Evolutionary conservation across 2,113 vertebrate genomes (phyloP), one percentile per base, ranked within the genome.

Genomic region (Chionodraco myersi): DNA sequence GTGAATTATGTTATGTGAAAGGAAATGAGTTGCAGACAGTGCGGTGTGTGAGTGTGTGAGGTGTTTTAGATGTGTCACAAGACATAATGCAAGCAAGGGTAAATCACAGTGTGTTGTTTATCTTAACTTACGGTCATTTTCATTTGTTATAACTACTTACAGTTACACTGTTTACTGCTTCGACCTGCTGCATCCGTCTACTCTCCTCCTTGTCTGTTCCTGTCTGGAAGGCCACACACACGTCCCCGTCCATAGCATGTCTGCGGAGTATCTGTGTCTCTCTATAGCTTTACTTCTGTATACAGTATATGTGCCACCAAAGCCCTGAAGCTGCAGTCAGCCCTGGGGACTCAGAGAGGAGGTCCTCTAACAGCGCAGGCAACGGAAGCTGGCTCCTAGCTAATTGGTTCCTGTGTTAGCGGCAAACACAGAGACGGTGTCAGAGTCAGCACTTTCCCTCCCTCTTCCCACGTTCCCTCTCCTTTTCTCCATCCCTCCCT

Each of bases 351-450:
- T 75, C 54, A 68, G 76, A 87, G 87, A 91, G 89, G 88, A 93
- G 90, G 90, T 90, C 90, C 92, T 92, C 74, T 89, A 92, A 92
- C 84, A 84, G 87, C 34, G 51, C 70, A 84, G 86, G 88, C 89
- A 88, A 85, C 90, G 93, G 92, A 90, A 92, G 88, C 88, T 66
- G 88, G 87, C 88, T 91, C 84, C 84, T 57, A 90, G 91, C 90
- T 93, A 93, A 94, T 93, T 93, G 92, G 87, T 92, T 94, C 92
- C 91, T 92, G 90, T 90, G 91, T 92, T 91, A 87, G 86, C 83
- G 65, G 88, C 89, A 77, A 41, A 41, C 91, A 90, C 74, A 85
- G 77, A 89, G 91, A 89, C 71, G 75, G 79, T 88, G 90, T 91
- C 84, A 71, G 83, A 92, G 87, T 94, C 93, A 94, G 93, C 89